Percentiles rank a stretch among this genome's conserved stretches.
Conservation (phyloP, 2,888 invertebrate species). For the Neoascia interrupta region DNA sequence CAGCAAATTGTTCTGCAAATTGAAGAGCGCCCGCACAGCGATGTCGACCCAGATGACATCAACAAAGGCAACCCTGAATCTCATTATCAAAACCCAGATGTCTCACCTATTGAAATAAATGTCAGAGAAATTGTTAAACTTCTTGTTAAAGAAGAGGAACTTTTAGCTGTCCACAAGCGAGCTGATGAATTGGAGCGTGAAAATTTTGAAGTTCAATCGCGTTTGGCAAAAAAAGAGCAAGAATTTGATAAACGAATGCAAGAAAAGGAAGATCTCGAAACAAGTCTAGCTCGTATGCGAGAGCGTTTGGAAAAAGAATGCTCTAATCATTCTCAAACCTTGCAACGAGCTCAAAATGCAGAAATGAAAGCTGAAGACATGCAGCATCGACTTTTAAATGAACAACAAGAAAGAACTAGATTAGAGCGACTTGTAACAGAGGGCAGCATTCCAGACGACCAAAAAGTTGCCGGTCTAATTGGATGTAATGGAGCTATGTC, state of each 20-base stretch:
- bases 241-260: constrained; percentile 93
- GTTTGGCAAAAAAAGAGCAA: constrained; percentile 94
- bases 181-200: constrained; percentile 94
- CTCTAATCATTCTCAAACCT: constrained; percentile 91
- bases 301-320: constrained; percentile 94
- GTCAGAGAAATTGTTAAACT: constrained; percentile 94
- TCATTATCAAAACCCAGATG: constrained; percentile 87
- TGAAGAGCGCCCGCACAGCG: constrained; percentile 80
- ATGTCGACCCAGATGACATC: constrained; percentile 76
- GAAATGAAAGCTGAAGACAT: constrained; percentile 83
- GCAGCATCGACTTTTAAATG: constrained; percentile 85
- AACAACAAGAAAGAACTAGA: constrained; percentile 89
- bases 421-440: constrained; percentile 92
- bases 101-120: constrained; percentile 92
- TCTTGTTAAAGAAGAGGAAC: constrained; percentile 95
- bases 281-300: constrained; percentile 88
- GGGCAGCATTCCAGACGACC: constrained; percentile 95
- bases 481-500: constrained; percentile 82
- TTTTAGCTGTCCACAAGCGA: constrained; percentile 91
- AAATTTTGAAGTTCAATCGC: constrained; percentile 91
- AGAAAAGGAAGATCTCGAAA: constrained; percentile 95
- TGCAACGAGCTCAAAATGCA: constrained; percentile 84
- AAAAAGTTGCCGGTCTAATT: constrained; percentile 85
- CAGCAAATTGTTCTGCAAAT: constrained; percentile 96
- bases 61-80: constrained; percentile 75